phyloP scores from a whole-genome alignment of 2,888 invertebrate genomes.

The Sturmia bella region DNA sequence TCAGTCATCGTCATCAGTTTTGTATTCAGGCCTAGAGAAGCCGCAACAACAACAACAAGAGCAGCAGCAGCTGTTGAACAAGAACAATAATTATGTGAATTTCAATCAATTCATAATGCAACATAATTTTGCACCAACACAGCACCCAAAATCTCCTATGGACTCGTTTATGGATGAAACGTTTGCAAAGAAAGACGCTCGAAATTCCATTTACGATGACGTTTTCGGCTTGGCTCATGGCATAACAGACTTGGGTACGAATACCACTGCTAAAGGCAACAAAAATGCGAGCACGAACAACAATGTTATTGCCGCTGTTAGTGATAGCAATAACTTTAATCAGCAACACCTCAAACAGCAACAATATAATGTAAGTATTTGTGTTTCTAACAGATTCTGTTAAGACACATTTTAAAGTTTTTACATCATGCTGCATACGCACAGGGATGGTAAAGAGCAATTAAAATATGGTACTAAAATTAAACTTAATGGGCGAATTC shows the following conservation, averaged over 20 bases:
- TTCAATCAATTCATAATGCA: slow-evolving; percentile 81
- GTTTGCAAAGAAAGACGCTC: slow-evolving; percentile 29
- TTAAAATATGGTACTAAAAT: too few species aligned
- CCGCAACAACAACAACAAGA: slow-evolving; percentile 6
- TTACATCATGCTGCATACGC: too few species aligned
- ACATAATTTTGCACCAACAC: slow-evolving; percentile 76
- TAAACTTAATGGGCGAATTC: too few species aligned
- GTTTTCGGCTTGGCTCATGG: slow-evolving; percentile 41
- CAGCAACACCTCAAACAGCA: slow-evolving; percentile 40
- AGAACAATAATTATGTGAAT: slow-evolving; percentile 80
- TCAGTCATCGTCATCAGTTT: not conserved
- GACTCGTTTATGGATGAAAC: slow-evolving; percentile 17
- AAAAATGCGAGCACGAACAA: not conserved
- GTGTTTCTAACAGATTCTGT: slow-evolving; percentile 6
- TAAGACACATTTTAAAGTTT: too few species aligned
- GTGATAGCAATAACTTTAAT: slow-evolving; percentile 37
- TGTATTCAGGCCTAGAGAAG: not conserved
- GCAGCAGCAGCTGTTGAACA: slow-evolving; percentile 69
- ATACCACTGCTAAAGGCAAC: slow-evolving; percentile 16
- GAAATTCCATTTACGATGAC: slow-evolving; percentile 36
- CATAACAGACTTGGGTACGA: slow-evolving; percentile 12
- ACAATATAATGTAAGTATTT: slow-evolving; percentile 62
- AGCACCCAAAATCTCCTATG: slow-evolving; percentile 18
- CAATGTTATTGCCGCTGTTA: slow-evolving; percentile 7
- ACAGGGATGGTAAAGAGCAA: too few species aligned